Conservation (phyloP, 2,797 vertebrate species). For the Leptoclinus maculatus region DNA sequence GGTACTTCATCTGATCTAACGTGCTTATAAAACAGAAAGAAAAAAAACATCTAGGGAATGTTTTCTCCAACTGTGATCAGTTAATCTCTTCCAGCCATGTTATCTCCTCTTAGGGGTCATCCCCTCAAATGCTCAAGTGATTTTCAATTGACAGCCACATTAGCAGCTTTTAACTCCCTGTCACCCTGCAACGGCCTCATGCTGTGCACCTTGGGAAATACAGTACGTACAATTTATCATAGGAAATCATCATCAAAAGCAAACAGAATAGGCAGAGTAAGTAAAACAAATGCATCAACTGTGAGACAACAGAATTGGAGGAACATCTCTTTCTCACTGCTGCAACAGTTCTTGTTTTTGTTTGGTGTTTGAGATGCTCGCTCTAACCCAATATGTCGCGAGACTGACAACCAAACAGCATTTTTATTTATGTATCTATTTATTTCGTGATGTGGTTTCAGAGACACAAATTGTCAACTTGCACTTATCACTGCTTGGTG, state of each 20-base stretch:
- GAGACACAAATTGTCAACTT: slow-evolving; percentile 24
- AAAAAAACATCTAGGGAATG: not conserved
- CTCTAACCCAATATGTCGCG: slow-evolving; percentile 36
- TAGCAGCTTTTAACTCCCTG: slow-evolving; percentile 65
- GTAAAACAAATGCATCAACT: slow-evolving; percentile 47
- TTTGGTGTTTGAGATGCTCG: slow-evolving; percentile 36
- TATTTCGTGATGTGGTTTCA: slow-evolving; percentile 39
- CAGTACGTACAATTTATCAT: slow-evolving; percentile 55
- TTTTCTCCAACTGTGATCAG: slow-evolving; percentile 51
- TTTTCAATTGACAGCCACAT: slow-evolving; percentile 59
- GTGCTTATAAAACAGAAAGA: slow-evolving; percentile 3
- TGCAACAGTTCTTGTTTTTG: slow-evolving; percentile 31
- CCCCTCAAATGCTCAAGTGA: slow-evolving; percentile 52
- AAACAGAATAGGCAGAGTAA: slow-evolving; percentile 33
- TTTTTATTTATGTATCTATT: slow-evolving; percentile 35
- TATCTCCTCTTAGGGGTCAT: slow-evolving; percentile 43
- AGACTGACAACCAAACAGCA: slow-evolving; percentile 40
- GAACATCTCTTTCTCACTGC: slow-evolving; percentile 35
- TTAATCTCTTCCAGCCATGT: slow-evolving; percentile 57
- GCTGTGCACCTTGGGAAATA: slow-evolving; percentile 75
- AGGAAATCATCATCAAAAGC: slow-evolving; percentile 70
- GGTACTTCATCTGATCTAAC: not conserved
- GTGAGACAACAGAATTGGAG: slow-evolving; percentile 37
- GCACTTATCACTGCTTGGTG: slow-evolving; percentile 9
- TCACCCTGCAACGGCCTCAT: slow-evolving; percentile 62